A percentile compares a stretch with the other conserved stretches of the same genome.
These are phyloP conservation scores for Listronotus oregonensis DNA, from an alignment of 1,140 invertebrate genomes.

Conservation along the genomic window DNA sequence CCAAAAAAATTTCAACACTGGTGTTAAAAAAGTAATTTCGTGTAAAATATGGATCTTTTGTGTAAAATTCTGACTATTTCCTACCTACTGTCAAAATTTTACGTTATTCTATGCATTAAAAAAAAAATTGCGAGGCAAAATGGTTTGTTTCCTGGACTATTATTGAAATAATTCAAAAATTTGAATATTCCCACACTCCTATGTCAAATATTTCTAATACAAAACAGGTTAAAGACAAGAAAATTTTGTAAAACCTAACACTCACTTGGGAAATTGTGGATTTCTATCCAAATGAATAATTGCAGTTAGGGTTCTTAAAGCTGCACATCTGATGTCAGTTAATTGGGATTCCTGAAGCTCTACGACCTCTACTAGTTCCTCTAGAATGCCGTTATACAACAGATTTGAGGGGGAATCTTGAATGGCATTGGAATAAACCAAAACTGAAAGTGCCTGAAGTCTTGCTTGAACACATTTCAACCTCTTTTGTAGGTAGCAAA, in stretches of 20 bases:
- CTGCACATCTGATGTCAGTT: slow-evolving; percentile 87
- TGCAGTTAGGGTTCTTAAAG: slow-evolving; percentile 83
- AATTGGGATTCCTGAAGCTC: slow-evolving; percentile 74
- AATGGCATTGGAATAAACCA: slow-evolving; percentile 87
- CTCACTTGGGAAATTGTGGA: slow-evolving; percentile 80
- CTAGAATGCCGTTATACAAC: slow-evolving; percentile 83
- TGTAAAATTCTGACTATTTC: no score
- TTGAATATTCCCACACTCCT: no score
- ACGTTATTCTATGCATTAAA: no score
- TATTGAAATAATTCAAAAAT: no score
- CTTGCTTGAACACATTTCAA: slow-evolving; percentile 84
- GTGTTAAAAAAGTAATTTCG: no score
- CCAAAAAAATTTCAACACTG: slow-evolving; percentile 1
- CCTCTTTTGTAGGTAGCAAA: slow-evolving; percentile 79
- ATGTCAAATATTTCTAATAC: no score
- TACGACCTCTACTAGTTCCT: slow-evolving; percentile 86
- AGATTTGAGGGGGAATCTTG: slow-evolving; percentile 78
- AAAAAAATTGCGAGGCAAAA: no score
- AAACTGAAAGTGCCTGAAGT: slow-evolving; percentile 82
- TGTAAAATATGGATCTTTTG: no score
- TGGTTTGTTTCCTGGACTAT: no score
- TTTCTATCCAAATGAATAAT: slow-evolving; percentile 90
- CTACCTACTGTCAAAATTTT: no score
- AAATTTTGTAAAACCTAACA: not conserved
- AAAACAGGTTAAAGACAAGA: no score